Evolutionary conservation across 2,888 invertebrate genomes (phyloP), one percentile per base, ranked within the genome.

Genomic region (Mythimna ferrago): DNA sequence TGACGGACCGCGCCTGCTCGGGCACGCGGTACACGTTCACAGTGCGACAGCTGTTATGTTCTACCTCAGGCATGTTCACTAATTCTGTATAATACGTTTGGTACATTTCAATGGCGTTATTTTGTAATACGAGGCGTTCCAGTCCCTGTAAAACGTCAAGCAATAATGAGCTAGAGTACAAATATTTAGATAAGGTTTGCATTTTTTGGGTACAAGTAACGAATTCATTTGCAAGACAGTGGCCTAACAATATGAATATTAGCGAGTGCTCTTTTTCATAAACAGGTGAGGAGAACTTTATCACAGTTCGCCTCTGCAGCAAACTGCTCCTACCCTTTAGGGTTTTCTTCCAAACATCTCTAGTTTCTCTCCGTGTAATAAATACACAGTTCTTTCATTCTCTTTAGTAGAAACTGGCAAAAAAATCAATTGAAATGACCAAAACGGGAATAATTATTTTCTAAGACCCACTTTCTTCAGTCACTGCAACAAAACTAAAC

Each of bases 41-140:
- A 0, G 98, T 98, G 71, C 98, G 97, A 53, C 97, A 97, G 74
- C 97, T 96, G 85, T 96, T 97, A 62, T 96, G 97, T 91, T 98
- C 98, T 0, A 97, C 96, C 65, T 97, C 92, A 1, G 97, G 97
- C 6, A 97, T 97, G 2, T 97, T 94, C 73, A 97, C 97, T 84
- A 98, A 96, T 80, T 98, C 97, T 58, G 97, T 96, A 93, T 98
- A 99, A 93, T 98, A 99, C 82, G 98, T 97, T 90, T 98, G 98
- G 93, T 99, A 99, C 90, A 99, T 98, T 91, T 99, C 98, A 60
- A 99, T 97, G 0, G 99, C 98, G 93, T 99, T 99, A 93, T 99
- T 99, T 95, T 99, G 99, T 80, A 97, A 95, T 73, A 99, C 98
- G 88, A 97, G 98, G 89, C 98, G 98, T 89, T 99, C 99, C 97